These are phyloP conservation scores for Sciurus vulgaris DNA, from an alignment of 2,797 vertebrate species.

Conservation along the genomic window DNA sequence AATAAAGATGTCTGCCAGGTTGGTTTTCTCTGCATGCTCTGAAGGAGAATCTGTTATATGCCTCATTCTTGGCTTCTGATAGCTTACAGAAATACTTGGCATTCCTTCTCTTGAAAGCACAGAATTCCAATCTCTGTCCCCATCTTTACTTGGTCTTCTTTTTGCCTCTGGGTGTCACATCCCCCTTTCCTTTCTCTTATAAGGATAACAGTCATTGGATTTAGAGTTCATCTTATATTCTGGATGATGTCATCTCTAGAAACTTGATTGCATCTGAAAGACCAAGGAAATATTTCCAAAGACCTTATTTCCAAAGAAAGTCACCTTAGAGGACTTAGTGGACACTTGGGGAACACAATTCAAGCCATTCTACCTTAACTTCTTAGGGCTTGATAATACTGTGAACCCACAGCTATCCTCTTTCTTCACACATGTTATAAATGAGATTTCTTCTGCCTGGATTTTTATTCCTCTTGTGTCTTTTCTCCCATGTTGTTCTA, in stretches of 20 bases:
- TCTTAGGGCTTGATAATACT: background rate
- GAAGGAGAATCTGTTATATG: background rate
- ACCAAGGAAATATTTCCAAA: background rate
- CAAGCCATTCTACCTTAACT: background rate
- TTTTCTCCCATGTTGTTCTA: background rate
- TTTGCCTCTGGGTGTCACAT: background rate
- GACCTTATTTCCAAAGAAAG: background rate
- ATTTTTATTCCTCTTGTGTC: background rate
- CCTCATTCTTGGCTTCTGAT: background rate
- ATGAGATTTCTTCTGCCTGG: background rate
- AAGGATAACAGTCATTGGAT: background rate
- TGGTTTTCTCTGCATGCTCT: background rate
- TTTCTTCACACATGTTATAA: background rate
- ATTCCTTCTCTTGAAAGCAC: background rate
- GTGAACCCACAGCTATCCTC: background rate
- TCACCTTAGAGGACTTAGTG: background rate
- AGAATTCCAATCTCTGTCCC: too few relatives aligned
- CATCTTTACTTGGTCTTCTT: background rate
- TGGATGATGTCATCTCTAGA: background rate
- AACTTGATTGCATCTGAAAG: background rate
- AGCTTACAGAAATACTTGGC: background rate
- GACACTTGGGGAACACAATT: background rate
- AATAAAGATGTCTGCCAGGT: background rate
- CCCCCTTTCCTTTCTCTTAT: background rate
- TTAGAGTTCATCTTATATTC: background rate